phyloP scores from a whole-genome alignment of 2,113 vertebrate species.

The human (Homo sapiens) region DNA sequence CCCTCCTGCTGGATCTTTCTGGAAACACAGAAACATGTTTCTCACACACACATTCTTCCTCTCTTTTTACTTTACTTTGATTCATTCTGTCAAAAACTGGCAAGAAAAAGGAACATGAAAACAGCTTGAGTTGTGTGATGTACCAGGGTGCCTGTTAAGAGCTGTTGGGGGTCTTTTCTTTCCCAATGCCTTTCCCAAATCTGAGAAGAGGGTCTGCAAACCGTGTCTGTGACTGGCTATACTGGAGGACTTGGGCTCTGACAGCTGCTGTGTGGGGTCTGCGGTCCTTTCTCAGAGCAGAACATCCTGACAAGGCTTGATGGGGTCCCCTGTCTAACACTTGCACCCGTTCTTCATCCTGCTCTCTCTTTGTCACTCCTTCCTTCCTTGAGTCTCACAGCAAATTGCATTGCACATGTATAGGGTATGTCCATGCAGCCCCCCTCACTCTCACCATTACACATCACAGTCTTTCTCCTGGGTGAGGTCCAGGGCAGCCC shows the following conservation, averaged over 20 bases:
- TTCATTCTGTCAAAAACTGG: background rate
- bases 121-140: background rate
- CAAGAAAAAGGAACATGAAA: background rate
- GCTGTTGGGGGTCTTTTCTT: background rate
- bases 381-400: background rate
- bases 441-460: no score
- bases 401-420: background rate
- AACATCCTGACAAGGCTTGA: background rate
- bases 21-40: no score
- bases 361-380: background rate
- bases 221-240: background rate
- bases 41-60: background rate
- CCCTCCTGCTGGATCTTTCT: background rate
- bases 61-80: background rate
- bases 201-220: background rate
- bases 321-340: background rate
- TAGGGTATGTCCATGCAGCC: background rate
- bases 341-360: background rate
- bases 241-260: background rate
- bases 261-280: no score
- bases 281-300: background rate
- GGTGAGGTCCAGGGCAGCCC: background rate
- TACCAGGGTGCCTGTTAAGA: background rate
- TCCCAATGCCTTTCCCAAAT: background rate
- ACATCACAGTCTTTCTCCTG: background rate